A percentile compares a stretch with the other conserved stretches of the same genome.
These are phyloP conservation scores for Illadopsis cleaveri DNA, from an alignment of 2,113 vertebrate genomes.

Conservation along the genomic window DNA sequence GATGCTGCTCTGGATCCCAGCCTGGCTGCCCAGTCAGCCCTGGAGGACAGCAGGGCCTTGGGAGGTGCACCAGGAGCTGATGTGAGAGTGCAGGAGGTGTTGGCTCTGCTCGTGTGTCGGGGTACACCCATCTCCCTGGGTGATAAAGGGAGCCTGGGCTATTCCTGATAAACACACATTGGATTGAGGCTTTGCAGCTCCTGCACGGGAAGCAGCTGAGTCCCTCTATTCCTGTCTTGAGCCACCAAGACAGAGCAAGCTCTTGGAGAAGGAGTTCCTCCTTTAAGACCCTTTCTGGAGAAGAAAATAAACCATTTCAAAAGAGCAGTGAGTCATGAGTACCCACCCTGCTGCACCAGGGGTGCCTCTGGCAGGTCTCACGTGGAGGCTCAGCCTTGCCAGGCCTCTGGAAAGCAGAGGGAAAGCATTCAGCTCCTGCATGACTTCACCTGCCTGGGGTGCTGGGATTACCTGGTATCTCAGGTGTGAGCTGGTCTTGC, in stretches of 20 bases:
- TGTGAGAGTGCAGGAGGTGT: neutral
- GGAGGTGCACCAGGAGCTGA: neutral
- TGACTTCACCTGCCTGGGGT: neutral
- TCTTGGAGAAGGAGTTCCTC: neutral
- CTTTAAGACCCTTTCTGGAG: constrained; percentile 4
- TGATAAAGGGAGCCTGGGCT: neutral
- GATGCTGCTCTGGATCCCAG: neutral
- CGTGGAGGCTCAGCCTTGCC: constrained; percentile 3
- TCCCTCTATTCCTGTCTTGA: neutral
- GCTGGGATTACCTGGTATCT: neutral
- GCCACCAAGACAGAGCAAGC: neutral
- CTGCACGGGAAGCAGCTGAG: neutral
- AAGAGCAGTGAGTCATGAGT: constrained; percentile 36
- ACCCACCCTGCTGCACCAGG: neutral
- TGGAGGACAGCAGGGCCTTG: neutral
- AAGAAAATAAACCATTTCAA: constrained; percentile 2
- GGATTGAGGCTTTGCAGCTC: neutral
- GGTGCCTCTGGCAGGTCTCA: neutral
- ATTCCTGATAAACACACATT: neutral
- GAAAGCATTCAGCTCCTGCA: neutral
- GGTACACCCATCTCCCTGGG: neutral
- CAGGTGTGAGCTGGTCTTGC: neutral
- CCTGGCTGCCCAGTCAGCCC: neutral
- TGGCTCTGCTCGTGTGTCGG: neutral
- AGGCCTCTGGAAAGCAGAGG: neutral